Evolutionary conservation across 2,113 vertebrate genomes (phyloP).

Genomic region (Genyomyrus donnyi): DNA sequence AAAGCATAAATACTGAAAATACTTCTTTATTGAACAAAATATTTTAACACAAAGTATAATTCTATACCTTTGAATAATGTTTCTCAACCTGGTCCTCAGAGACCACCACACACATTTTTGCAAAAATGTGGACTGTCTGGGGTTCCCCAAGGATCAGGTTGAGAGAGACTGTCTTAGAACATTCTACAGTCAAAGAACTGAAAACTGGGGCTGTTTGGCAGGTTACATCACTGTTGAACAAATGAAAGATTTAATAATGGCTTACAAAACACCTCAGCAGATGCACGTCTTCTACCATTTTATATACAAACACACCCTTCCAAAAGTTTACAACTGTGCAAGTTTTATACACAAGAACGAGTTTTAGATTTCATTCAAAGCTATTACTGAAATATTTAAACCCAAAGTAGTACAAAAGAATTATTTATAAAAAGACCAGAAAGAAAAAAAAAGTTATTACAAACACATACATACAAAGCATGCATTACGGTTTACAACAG

Average conservation of each 20-base stretch:
- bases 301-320: neutral
- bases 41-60: neutral
- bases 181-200: neutral
- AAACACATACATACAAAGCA: neutral
- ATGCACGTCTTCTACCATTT: neutral
- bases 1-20: neutral
- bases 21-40: neutral
- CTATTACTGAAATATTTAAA: neutral
- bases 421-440: neutral
- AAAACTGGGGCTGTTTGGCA: neutral
- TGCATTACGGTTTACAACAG: neutral
- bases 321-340: neutral
- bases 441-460: neutral
- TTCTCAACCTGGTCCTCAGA: neutral
- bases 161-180: neutral
- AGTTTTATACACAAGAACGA: neutral
- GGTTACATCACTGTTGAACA: neutral
- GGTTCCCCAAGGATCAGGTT: neutral
- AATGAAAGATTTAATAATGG: neutral
- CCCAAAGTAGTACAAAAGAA: neutral
- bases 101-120: neutral
- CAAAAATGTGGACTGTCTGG: neutral
- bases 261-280: neutral
- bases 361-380: neutral
- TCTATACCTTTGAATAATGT: neutral